phyloP scores from a whole-genome alignment of 1,140 invertebrate species.

The Aphidius gifuensis region DNA sequence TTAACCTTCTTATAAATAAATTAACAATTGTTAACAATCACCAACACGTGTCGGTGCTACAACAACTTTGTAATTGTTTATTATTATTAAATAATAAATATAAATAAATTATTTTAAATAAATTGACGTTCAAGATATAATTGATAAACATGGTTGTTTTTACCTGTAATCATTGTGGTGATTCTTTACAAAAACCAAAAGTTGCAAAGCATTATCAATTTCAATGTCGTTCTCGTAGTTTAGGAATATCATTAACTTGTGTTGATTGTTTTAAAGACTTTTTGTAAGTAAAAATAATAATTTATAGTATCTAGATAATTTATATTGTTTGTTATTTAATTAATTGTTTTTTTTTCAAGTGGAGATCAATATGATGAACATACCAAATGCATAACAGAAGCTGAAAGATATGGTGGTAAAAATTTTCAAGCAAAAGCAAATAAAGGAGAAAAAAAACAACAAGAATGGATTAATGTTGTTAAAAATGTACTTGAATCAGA shows the following conservation, averaged over 20 bases:
- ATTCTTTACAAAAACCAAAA: constrained; percentile 84
- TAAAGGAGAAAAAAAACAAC: constrained; percentile 88
- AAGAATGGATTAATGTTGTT: constrained; percentile 82
- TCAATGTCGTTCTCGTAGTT: constrained; percentile 56
- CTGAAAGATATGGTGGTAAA: constrained; percentile 85
- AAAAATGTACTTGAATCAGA: constrained; percentile 68
- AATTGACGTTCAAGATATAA: no score
- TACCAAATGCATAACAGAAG: constrained; percentile 89
- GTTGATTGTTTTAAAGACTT: constrained; percentile 91
- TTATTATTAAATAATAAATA: no score
- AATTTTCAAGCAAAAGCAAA: constrained; percentile 77
- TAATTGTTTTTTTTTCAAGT: constrained; percentile 56
- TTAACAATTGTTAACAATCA: no score
- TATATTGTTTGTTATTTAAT: constrained; percentile 10
- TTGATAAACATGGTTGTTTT: constrained; percentile 79
- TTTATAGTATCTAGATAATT: constrained; percentile 12
- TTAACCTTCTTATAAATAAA: no score
- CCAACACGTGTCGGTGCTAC: no score
- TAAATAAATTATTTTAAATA: no score
- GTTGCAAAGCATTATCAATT: constrained; percentile 87
- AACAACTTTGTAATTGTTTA: no score
- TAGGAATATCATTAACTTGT: constrained; percentile 68
- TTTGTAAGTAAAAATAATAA: constrained; percentile 56
- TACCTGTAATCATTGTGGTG: constrained; percentile 86
- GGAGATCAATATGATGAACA: constrained; percentile 78